These are phyloP conservation scores for Calypte anna DNA, from an alignment of 2,113 vertebrate species.

Conservation along the genomic window DNA sequence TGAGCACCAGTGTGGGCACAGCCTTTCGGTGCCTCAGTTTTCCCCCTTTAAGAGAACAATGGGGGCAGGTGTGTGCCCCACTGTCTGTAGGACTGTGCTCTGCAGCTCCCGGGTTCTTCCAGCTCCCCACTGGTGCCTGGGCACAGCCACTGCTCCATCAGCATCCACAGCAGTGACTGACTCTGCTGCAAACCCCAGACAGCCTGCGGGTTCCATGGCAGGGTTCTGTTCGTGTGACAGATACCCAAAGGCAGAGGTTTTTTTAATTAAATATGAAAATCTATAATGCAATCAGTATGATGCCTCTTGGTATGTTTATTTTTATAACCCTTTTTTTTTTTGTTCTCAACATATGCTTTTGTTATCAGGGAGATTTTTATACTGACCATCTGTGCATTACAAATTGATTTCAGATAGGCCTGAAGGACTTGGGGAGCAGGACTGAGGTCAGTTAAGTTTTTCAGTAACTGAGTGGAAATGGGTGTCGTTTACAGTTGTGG, in stretches of 20 bases:
- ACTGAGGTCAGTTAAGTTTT: not conserved
- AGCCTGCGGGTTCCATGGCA: not conserved
- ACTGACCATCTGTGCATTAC: constrained; percentile 1
- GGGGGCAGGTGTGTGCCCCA: too few species aligned
- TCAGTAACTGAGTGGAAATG: not conserved
- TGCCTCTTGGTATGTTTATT: constrained; percentile 29
- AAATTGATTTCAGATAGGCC: not conserved
- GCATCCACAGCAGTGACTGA: not conserved
- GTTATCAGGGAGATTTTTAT: not conserved
- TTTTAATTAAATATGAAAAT: constrained; percentile 46
- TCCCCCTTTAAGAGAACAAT: not conserved
- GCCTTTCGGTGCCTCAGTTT: not conserved
- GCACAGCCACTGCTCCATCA: not conserved
- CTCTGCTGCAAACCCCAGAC: not conserved
- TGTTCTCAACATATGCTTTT: constrained; percentile 21
- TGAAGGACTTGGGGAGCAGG: not conserved
- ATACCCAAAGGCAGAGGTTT: constrained; percentile 31
- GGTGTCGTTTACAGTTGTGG: not conserved
- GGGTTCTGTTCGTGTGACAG: not conserved
- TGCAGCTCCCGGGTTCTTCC: not conserved
- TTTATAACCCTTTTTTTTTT: constrained; percentile 34
- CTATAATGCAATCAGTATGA: constrained; percentile 31
- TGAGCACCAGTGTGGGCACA: too few species aligned
- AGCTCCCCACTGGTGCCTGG: not conserved
- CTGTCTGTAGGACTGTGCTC: not conserved